Evolutionary conservation across 2,113 vertebrate genomes (phyloP).

Genomic region (Aphyosemion australe): DNA sequence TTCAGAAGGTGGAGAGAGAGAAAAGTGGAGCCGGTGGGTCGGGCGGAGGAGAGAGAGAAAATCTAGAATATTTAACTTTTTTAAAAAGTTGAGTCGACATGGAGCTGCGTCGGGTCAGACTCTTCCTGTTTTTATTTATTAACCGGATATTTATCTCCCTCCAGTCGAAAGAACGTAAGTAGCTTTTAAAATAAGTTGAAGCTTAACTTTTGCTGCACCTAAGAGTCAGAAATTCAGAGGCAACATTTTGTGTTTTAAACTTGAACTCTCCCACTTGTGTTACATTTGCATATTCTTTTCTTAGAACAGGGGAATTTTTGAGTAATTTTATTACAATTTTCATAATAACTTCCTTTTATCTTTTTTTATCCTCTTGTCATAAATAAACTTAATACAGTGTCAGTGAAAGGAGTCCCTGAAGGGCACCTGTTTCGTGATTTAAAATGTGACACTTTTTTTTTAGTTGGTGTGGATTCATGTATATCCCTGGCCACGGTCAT

Average conservation of each 20-base stretch:
- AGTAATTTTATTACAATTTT: no score
- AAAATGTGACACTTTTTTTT: constrained; percentile 33
- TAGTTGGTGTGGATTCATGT: constrained; percentile 37
- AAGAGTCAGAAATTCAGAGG: constrained; percentile 28
- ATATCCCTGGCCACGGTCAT: constrained; percentile 52
- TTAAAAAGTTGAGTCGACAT: constrained; percentile 55
- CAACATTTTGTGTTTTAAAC: constrained; percentile 11
- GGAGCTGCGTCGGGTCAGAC: constrained; percentile 62
- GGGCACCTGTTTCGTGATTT: constrained; percentile 40
- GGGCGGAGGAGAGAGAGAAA: constrained; percentile 14
- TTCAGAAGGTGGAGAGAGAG: neutral
- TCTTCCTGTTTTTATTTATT: constrained; percentile 71
- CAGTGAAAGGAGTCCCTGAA: no score
- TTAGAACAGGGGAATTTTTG: no score
- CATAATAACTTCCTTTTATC: no score
- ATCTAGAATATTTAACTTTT: constrained; percentile 7
- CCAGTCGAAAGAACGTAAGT: constrained; percentile 81
- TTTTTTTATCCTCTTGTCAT: no score
- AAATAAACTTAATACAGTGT: neutral
- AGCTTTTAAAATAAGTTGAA: neutral
- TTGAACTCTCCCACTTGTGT: neutral
- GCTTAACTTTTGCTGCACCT: constrained; percentile 16
- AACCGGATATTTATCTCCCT: constrained; percentile 60
- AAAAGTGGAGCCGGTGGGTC: constrained; percentile 19
- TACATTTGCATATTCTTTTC: no score